Percentiles rank a stretch among this genome's conserved stretches.
These are phyloP conservation scores for Glareola pratincola DNA, from an alignment of 2,113 vertebrate genomes.

Conservation along the genomic window DNA sequence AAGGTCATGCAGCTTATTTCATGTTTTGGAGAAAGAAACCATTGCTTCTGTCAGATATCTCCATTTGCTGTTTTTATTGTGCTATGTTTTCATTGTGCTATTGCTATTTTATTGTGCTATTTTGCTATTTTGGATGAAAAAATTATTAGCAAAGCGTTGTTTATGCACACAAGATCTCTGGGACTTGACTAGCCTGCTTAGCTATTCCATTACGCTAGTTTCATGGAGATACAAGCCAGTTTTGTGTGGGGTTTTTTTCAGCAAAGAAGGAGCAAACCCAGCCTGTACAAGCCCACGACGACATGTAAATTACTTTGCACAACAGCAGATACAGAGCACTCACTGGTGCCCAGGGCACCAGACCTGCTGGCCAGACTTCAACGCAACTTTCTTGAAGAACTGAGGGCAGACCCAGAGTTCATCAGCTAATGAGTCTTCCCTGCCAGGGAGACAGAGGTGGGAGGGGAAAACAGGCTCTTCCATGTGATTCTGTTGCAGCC, in stretches of 20 bases:
- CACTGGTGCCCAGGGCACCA: fast-evolving
- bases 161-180: neutral
- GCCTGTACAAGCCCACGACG: fast-evolving
- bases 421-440: neutral
- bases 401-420: neutral
- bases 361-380: neutral
- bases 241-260: neutral
- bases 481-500: too few relatives aligned
- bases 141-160: neutral
- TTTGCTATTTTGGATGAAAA: neutral
- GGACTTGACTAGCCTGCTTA: neutral
- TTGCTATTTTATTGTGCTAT: neutral
- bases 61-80: neutral
- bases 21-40: neutral
- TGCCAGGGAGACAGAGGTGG: fast-evolving
- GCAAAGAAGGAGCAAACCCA: neutral
- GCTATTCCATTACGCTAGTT: neutral
- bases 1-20: neutral
- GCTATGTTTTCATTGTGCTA: neutral
- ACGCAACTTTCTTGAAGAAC: neutral
- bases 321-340: neutral
- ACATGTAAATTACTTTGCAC: neutral
- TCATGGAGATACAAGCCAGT: neutral
- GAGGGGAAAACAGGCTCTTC: neutral
- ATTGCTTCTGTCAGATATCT: neutral